phyloP scores from a whole-genome alignment of 2,113 vertebrate genomes.

The Grammomys surdaster region DNA sequence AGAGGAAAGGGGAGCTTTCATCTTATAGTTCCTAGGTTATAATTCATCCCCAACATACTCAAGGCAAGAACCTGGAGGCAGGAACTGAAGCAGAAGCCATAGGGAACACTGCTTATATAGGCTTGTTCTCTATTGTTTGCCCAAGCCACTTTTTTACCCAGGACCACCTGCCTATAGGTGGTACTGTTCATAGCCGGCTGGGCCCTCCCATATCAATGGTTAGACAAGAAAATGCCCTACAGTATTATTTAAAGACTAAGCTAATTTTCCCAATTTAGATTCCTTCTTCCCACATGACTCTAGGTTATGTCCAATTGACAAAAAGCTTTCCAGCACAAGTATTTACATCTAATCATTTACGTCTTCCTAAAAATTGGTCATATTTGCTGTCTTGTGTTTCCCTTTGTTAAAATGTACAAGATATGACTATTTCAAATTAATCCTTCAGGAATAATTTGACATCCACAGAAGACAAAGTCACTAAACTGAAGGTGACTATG shows the following conservation, averaged over 20 bases:
- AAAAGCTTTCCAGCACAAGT: background rate
- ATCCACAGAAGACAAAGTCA: slow-evolving; percentile 94
- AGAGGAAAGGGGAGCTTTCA: background rate
- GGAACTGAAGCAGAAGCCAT: background rate
- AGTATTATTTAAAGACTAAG: background rate
- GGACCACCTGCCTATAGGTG: background rate
- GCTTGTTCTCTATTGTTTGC: background rate
- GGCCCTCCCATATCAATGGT: background rate
- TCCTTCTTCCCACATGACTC: too few species aligned
- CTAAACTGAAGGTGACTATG: slow-evolving; percentile 98
- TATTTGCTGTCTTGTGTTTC: slow-evolving; percentile 61
- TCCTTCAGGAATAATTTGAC: slow-evolving; percentile 87
- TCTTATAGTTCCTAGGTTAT: background rate
- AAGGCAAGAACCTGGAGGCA: background rate
- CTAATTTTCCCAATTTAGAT: background rate
- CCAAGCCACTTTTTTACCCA: background rate
- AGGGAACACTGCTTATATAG: background rate
- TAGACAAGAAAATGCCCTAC: background rate
- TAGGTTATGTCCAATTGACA: too few species aligned
- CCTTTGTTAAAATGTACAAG: slow-evolving; percentile 42
- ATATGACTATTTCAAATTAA: slow-evolving; percentile 43
- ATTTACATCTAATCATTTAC: background rate
- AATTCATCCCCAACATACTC: background rate
- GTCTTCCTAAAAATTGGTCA: background rate
- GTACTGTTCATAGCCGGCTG: background rate